Conservation (phyloP, 2,113 vertebrate species). For the Synchiropus splendidus region DNA sequence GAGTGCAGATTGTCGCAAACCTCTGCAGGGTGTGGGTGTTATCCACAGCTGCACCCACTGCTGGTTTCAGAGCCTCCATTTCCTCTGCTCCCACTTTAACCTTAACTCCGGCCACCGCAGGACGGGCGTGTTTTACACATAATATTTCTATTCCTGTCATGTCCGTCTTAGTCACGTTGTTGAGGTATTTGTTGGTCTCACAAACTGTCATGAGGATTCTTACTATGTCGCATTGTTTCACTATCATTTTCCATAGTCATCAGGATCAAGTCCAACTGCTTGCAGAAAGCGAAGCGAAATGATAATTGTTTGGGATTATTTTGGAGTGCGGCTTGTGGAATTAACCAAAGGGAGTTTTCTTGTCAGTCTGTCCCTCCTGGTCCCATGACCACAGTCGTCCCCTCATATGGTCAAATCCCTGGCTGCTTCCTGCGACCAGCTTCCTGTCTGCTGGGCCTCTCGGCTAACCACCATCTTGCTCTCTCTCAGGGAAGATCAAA, state of each 20-base stretch:
- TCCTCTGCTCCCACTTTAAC: slow-evolving; percentile 46
- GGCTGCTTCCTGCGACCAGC: slow-evolving; percentile 31
- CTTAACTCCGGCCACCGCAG: slow-evolving; percentile 39
- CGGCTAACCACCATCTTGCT: slow-evolving; percentile 43
- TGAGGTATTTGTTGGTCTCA: slow-evolving; percentile 20
- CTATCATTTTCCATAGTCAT: no score
- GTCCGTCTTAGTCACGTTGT: slow-evolving; percentile 27
- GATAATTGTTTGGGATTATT: no score
- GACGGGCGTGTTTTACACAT: slow-evolving; percentile 65
- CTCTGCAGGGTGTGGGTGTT: slow-evolving; percentile 40
- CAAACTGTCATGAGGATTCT: no score
- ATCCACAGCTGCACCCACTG: slow-evolving; percentile 32
- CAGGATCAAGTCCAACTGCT: no score
- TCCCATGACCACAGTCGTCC: slow-evolving; percentile 38
- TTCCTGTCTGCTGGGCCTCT: slow-evolving; percentile 35
- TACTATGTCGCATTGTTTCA: no score
- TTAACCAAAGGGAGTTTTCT: slow-evolving; percentile 11
- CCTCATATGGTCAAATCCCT: slow-evolving; percentile 33
- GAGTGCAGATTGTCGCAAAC: slow-evolving; percentile 21
- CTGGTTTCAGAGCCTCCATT: slow-evolving; percentile 47
- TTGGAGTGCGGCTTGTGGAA: slow-evolving; percentile 26
- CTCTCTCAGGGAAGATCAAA: slow-evolving; percentile 38
- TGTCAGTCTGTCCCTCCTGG: slow-evolving; percentile 23
- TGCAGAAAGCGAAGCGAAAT: no score
- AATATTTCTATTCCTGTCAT: slow-evolving; percentile 48